Percentiles rank a stretch among this genome's conserved stretches.
phyloP scores from a whole-genome alignment of 2,888 invertebrate genomes.

The Andrena chrysosceles region DNA sequence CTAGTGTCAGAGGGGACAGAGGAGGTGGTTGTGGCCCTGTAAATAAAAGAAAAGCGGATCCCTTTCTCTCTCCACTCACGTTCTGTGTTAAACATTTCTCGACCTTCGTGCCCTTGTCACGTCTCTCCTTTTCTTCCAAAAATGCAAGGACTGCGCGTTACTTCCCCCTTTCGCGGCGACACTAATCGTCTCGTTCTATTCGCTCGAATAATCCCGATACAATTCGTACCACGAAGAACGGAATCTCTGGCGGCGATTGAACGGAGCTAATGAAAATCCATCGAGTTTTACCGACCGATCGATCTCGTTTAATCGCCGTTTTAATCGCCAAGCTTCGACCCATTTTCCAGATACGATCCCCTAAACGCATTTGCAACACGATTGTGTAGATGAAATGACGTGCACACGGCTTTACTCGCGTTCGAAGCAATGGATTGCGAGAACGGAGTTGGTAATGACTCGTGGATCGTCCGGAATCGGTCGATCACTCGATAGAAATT shows the following conservation, averaged over 20 bases:
- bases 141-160: conserved; percentile 23
- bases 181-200: background rate
- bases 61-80: conserved; percentile 24
- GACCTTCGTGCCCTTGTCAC: conserved; percentile 32
- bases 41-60: conserved; percentile 47
- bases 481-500: background rate
- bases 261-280: background rate
- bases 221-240: background rate
- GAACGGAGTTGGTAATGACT: background rate
- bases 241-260: background rate
- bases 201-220: background rate
- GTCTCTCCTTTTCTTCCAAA: conserved; percentile 22
- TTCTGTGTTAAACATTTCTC: conserved; percentile 4
- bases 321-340: background rate
- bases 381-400: background rate
- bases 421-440: background rate
- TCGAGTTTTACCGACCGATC: conserved; percentile 8
- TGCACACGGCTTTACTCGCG: background rate
- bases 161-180: conserved; percentile 24
- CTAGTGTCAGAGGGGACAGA: conserved; percentile 3
- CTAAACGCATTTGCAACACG: background rate
- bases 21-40: conserved; percentile 39
- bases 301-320: conserved; percentile 3
- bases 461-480: background rate
- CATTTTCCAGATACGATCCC: background rate